These are phyloP conservation scores for Oscheius onirici DNA, from an alignment of 2,888 invertebrate species.

Conservation along the genomic window DNA sequence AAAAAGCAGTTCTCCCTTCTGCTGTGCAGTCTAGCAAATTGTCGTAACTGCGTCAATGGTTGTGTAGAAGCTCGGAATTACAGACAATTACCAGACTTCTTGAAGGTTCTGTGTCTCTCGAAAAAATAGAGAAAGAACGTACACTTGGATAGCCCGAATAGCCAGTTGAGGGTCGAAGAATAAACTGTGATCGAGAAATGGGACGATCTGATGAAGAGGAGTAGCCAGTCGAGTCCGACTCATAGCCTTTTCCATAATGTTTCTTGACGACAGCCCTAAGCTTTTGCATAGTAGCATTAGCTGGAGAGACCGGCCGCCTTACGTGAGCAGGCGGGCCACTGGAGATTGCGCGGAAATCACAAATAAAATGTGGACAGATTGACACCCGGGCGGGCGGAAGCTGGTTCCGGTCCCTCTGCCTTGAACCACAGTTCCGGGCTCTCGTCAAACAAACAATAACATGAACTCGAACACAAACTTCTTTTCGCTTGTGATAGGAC, in stretches of 20 bases:
- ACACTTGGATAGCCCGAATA: slow-evolving; percentile 19
- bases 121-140: slow-evolving; percentile 2
- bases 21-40: too few relatives aligned
- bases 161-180: slow-evolving; percentile 40
- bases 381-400: slow-evolving; percentile 25
- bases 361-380: slow-evolving; percentile 21
- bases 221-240: slow-evolving; percentile 52
- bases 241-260: slow-evolving; percentile 36
- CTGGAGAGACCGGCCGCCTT: background rate
- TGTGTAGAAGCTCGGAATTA: too few relatives aligned
- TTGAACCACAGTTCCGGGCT: background rate
- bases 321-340: slow-evolving; percentile 27
- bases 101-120: background rate
- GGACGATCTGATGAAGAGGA: slow-evolving; percentile 40
- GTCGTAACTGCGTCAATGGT: too few relatives aligned
- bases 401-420: slow-evolving; percentile 13
- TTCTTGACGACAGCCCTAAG: slow-evolving; percentile 10
- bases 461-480: slow-evolving; percentile 12
- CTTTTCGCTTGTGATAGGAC: too few relatives aligned
- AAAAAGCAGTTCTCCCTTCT: too few relatives aligned
- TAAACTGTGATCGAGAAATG: slow-evolving; percentile 44
- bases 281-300: slow-evolving; percentile 16
- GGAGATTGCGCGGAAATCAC: slow-evolving; percentile 23
- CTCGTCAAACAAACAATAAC: slow-evolving; percentile 14
- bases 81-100: background rate